Base-by-base conservation (phyloP, 1,140 invertebrate genomes). In the Microplitis demolitor region DNA sequence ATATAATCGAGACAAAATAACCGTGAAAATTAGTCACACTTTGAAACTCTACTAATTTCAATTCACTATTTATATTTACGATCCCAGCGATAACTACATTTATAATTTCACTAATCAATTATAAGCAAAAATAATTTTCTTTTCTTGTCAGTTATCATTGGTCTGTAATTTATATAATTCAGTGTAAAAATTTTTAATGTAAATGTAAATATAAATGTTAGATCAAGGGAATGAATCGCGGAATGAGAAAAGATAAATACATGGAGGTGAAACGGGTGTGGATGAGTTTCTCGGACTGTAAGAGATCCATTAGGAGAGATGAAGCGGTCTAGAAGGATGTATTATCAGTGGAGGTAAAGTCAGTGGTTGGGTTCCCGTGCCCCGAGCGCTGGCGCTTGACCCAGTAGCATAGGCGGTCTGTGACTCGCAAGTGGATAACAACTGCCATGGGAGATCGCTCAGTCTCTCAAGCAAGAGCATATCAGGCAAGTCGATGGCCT, bases 331-430 rank as follows among this genome's bases (percentile, higher is more conserved):
- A 66, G 11, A 34, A 51, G 31, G 53, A 66, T 39, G 33, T 45
- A 45, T 45, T 45, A 45, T 45, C 39, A 45, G 6, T 8, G 39
- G 8, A 45, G 39, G 11, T 45, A 45, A 45, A 45, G 4, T 11
- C 39, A 11, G 39, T 45, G 39, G 39, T 45, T 56, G 61, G 78
- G 78, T 85, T 84, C 79, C 76, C 80, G 78, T 82, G 80, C 78
- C 80, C 82, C 79, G 79, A 78, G 81, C 77, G 76, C 67, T 79
- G 80, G 78, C 82, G 83, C 76, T 82, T 85, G 84, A 86, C 84
- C 83, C 83, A 86, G 80, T 86, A 82, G 80, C 84, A 77, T 75
- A 79, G 77, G 78, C 77, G 79, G 76, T 76, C 77, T 78, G 77
- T 74, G 75, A 64, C 74, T 79, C 77, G 81, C 79, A 82, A 83